Percentiles rank a stretch among this genome's conserved stretches.
Conservation (phyloP, 2,113 vertebrate species). For the Laterallus jamaicensis region DNA sequence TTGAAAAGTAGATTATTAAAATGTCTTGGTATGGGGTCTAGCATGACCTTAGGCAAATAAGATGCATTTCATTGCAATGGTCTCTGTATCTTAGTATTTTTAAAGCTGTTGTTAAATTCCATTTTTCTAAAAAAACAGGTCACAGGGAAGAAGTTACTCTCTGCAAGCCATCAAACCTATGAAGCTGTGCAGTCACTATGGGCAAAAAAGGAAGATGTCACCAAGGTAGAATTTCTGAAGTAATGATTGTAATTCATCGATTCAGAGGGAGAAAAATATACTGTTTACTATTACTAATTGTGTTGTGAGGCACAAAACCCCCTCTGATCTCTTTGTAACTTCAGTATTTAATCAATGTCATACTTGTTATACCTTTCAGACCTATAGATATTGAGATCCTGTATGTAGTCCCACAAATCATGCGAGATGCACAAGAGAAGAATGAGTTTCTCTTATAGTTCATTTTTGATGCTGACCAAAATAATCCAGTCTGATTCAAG, state of each 20-base stretch:
- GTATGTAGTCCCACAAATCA: background rate
- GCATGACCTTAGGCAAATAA: background rate
- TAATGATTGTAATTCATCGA: background rate
- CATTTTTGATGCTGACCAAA: background rate
- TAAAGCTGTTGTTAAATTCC: background rate
- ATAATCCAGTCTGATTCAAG: background rate
- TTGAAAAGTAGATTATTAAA: background rate
- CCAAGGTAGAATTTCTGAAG: slow-evolving; percentile 58
- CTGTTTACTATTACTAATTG: background rate
- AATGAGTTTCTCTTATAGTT: background rate
- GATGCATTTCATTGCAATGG: background rate
- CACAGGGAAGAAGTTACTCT: slow-evolving; percentile 69
- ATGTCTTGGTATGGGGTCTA: background rate
- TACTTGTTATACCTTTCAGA: background rate
- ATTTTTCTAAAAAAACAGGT: slow-evolving; percentile 48
- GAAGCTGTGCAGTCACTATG: slow-evolving; percentile 74
- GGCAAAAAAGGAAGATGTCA: slow-evolving; percentile 53
- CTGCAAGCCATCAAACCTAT: slow-evolving; percentile 71
- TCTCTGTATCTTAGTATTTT: background rate
- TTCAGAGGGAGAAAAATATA: background rate
- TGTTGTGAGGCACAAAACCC: background rate
- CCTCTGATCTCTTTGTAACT: background rate
- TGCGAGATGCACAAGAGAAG: background rate
- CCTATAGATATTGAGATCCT: accelerated
- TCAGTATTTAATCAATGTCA: background rate